phyloP scores from a whole-genome alignment of 2,888 invertebrate species.

The Spisula solida region DNA sequence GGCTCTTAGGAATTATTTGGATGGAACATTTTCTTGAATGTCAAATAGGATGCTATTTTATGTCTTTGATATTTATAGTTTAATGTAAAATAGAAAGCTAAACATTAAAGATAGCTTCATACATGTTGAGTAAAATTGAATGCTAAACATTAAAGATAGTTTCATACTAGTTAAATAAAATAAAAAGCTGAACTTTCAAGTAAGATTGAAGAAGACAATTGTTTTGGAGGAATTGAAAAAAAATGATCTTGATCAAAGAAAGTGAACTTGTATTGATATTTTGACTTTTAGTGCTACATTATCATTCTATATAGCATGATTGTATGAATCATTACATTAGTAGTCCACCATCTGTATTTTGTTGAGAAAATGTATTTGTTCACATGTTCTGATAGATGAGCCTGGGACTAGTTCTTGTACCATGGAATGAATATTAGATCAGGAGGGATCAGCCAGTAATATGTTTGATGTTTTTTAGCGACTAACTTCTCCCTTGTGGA shows the following conservation, averaged over 20 bases:
- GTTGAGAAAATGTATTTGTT: slow-evolving; percentile 46
- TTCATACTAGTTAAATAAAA: too few species aligned
- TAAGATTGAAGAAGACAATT: too few species aligned
- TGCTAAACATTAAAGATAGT: too few species aligned
- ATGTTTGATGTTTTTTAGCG: slow-evolving; percentile 53
- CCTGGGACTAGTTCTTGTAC: slow-evolving; percentile 37
- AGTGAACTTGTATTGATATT: background rate
- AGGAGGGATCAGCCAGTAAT: slow-evolving; percentile 54
- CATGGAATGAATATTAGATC: slow-evolving; percentile 54
- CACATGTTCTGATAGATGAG: slow-evolving; percentile 46
- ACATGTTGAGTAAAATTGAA: too few species aligned
- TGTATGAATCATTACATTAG: slow-evolving; percentile 52
- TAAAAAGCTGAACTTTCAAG: too few species aligned
- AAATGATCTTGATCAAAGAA: background rate
- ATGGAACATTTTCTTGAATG: too few species aligned
- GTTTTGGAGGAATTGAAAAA: too few species aligned
- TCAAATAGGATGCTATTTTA: too few species aligned
- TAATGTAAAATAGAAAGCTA: too few species aligned
- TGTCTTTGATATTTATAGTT: too few species aligned
- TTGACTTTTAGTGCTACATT: background rate
- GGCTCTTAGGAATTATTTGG: too few species aligned
- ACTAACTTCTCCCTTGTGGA: slow-evolving; percentile 33
- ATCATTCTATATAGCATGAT: background rate
- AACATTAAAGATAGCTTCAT: too few species aligned
- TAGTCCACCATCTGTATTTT: slow-evolving; percentile 3